Base-by-base conservation (phyloP, 2,888 invertebrate species). In the Cataglyphis rosenhaueri region DNA sequence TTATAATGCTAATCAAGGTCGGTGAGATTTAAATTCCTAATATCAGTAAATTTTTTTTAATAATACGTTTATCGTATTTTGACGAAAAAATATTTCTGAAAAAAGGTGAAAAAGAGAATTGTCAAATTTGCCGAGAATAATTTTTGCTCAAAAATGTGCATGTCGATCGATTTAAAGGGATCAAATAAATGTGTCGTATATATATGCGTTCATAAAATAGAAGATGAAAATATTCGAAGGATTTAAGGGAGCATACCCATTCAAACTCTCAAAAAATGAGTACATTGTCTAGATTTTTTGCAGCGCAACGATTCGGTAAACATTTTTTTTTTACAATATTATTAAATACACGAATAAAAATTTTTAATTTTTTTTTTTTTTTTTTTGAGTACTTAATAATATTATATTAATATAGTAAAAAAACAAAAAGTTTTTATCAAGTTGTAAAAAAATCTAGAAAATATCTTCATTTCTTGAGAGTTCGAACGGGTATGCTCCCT, bases 71-170 rank as follows among this genome's bases (percentile, higher is more conserved):
- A 44, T 1, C 38, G 15, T 18, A 44, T 44, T 44, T 55, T 52
- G 83, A 35, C 78, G 81, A 84, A 86, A 90, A 84, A 89, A 86
- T 89, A 90, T 87, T 87, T 90, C 88, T 86, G 87, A 86, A 88
- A 86, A 83, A 81, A 79, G 71, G 81, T 82, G 71, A 57, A 70
- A 70, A 64, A 83, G 71, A 57, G 65, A 70, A 61, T 81, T 0
- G 41, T 12, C 10, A 55, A 75, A 81, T 75, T 44, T 21, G 35
- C 35, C 18, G 38, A 65, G 0, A 6, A 8, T 52, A 29, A 18
- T n/a, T 21, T 21, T 25, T n/a, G 35, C 15, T 38, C 21, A 52
- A 25, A 38, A 76, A 52, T n/a, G 18, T 21, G 32, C 32, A 25
- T 48, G 25, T 12, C 12, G 38, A 21, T 48, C 25, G 48, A 68